Evolutionary conservation across 2,888 invertebrate species (phyloP).

Genomic region (Phymatocera aterrima): DNA sequence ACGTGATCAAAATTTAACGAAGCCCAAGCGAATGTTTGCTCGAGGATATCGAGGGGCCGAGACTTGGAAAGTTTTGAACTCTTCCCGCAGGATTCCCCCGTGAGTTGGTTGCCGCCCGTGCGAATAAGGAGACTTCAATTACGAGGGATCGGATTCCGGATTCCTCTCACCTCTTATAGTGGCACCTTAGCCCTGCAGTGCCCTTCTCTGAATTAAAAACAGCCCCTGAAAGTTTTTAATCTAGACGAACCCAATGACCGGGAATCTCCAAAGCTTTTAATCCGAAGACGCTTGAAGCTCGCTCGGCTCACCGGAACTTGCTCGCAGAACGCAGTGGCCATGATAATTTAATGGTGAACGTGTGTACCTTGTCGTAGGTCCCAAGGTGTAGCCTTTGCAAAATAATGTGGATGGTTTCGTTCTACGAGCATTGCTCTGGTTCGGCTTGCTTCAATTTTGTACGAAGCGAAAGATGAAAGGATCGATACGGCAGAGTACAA

Average conservation of each 20-base stretch:
- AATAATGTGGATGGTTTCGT: background rate
- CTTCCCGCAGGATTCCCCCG: slow-evolving; percentile 21
- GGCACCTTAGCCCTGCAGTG: slow-evolving; percentile 22
- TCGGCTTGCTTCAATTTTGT: background rate
- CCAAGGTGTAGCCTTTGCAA: slow-evolving; percentile 12
- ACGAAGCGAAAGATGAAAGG: slow-evolving; percentile 10
- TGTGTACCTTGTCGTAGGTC: slow-evolving; percentile 31
- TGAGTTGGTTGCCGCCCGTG: slow-evolving; percentile 23
- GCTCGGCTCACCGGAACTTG: slow-evolving; percentile 47
- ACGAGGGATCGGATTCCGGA: slow-evolving; percentile 27
- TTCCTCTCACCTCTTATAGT: slow-evolving; percentile 46
- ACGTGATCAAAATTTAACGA: slow-evolving; percentile 32
- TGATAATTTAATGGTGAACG: slow-evolving; percentile 60
- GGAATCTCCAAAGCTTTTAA: slow-evolving; percentile 61
- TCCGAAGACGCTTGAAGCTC: slow-evolving; percentile 55
- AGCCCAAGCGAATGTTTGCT: slow-evolving; percentile 38
- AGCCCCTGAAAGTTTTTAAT: slow-evolving; percentile 54
- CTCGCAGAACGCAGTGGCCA: slow-evolving; percentile 54
- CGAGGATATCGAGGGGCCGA: slow-evolving; percentile 24
- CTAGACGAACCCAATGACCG: slow-evolving; percentile 56
- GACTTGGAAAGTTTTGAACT: slow-evolving; percentile 30
- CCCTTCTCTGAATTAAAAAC: slow-evolving; percentile 44
- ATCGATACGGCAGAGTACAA: slow-evolving; percentile 33
- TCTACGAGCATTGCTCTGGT: background rate
- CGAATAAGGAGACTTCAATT: slow-evolving; percentile 37